Conservation (phyloP, 2,113 vertebrate species). For the Mus pahari region DNA sequence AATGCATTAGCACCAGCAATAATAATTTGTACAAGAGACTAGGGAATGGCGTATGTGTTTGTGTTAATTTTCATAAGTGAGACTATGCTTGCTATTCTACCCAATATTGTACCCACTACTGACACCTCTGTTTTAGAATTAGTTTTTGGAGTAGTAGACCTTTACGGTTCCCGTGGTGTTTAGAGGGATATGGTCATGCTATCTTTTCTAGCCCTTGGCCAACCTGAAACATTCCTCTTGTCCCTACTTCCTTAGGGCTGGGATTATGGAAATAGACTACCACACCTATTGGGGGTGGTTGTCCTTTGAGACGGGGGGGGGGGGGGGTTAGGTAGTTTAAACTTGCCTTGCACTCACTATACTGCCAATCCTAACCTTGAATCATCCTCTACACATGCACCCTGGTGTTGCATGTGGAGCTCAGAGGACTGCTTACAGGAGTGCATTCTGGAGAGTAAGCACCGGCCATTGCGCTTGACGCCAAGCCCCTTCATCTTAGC, state of each 20-base stretch:
- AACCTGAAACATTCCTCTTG: not conserved
- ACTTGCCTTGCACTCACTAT: not conserved
- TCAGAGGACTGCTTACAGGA: not conserved
- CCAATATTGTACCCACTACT: not conserved
- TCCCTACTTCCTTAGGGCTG: not conserved
- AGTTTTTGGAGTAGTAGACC: not conserved
- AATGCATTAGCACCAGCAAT: constrained; percentile 7
- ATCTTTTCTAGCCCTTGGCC: not conserved
- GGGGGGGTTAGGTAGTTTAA: not conserved
- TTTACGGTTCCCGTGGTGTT: not conserved
- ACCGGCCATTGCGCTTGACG: not conserved
- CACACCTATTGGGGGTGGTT: not conserved
- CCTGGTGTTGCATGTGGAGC: not conserved
- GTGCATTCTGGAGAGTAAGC: too few species aligned
- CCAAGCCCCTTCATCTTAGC: not conserved
- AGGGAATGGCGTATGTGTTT: not conserved
- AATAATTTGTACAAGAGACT: not conserved
- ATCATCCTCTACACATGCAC: not conserved
- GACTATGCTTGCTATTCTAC: not conserved
- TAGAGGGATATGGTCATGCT: not conserved
- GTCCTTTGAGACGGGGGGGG: not conserved
- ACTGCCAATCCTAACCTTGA: not conserved
- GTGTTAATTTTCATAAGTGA: not conserved
- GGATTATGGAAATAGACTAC: too few species aligned
- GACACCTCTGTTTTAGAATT: constrained; percentile 9